A percentile compares a stretch with the other conserved stretches of the same genome.
Conservation (phyloP, 2,888 invertebrate species). For the Pammene fasciana region DNA sequence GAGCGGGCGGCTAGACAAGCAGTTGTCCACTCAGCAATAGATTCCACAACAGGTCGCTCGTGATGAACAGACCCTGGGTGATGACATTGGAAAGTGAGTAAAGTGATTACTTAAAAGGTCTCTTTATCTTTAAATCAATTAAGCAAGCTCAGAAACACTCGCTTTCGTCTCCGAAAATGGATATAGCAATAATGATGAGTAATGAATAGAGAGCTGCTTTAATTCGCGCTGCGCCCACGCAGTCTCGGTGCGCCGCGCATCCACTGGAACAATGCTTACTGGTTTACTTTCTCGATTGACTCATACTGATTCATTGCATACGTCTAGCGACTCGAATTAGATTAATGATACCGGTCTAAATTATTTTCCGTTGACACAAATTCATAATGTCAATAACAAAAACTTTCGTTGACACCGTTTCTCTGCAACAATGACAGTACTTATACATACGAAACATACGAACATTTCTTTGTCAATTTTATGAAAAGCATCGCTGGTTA, state of each 20-base stretch:
- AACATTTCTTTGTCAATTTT: constrained; percentile 30
- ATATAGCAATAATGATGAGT: constrained; percentile 81
- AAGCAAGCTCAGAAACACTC: constrained; percentile 63
- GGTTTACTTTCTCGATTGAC: constrained; percentile 83
- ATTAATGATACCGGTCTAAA: constrained; percentile 71
- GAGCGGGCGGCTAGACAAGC: too few relatives aligned
- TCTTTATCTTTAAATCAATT: constrained; percentile 62
- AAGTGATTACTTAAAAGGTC: constrained; percentile 54
- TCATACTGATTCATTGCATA: constrained; percentile 78
- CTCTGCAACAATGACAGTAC: constrained; percentile 30
- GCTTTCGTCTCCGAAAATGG: constrained; percentile 80
- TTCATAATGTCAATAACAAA: constrained; percentile 58
- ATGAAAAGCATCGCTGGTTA: constrained; percentile 23
- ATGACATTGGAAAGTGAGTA: constrained; percentile 55
- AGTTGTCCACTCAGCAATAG: too few relatives aligned
- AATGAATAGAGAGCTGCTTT: constrained; percentile 83
- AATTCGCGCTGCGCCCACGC: constrained; percentile 79
- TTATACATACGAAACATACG: neutral
- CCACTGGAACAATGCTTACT: constrained; percentile 82
- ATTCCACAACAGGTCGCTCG: too few relatives aligned
- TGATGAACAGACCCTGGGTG: neutral
- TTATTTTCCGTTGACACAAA: constrained; percentile 60
- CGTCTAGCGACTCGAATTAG: constrained; percentile 74
- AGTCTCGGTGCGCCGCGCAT: constrained; percentile 72
- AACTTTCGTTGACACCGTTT: constrained; percentile 59